phyloP scores from a whole-genome alignment of 2,113 vertebrate species.

The Aleadryas rufinucha region DNA sequence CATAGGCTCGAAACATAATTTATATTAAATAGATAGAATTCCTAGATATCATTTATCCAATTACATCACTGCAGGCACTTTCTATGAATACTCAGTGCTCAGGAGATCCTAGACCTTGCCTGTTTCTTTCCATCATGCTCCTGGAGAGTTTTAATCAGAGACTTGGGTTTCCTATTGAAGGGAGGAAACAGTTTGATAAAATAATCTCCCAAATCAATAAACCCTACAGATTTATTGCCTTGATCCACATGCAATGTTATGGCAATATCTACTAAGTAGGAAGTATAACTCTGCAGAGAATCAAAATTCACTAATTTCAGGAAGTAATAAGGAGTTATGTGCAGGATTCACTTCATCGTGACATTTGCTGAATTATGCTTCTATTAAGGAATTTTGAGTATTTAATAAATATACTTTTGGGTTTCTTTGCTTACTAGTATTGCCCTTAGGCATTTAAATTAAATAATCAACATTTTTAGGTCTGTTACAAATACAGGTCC shows the following conservation, averaged over 20 bases:
- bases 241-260: not conserved
- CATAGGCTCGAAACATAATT: not conserved
- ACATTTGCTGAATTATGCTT: not conserved
- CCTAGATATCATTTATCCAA: not conserved
- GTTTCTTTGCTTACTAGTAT: not conserved
- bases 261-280: not conserved
- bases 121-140: not conserved
- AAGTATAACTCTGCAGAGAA: not conserved
- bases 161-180: not conserved
- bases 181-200: not conserved
- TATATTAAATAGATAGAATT: not conserved
- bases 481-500: not conserved
- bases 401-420: not conserved
- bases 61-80: not conserved
- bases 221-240: not conserved
- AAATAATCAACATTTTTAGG: not conserved
- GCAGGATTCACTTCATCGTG: not conserved
- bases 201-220: not conserved
- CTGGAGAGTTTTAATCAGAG: not conserved
- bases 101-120: not conserved
- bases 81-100: not conserved
- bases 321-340: not conserved
- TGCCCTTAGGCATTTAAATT: not conserved
- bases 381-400: not conserved
- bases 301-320: not conserved